Conservation (phyloP, 2,113 vertebrate species). For the Leucopternis melanops region DNA sequence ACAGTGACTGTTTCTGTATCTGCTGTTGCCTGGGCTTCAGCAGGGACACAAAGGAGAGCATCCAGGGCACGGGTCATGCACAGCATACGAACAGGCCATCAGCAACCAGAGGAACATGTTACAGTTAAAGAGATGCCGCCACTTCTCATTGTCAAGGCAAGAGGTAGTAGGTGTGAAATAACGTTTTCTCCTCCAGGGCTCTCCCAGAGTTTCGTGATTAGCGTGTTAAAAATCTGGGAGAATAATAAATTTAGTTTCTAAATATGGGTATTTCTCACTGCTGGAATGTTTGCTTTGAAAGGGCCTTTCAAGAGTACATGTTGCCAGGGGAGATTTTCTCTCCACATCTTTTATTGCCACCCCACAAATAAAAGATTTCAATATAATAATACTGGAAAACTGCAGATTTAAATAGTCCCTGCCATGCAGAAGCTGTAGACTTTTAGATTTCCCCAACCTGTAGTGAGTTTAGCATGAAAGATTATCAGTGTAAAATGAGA, state of each 20-base stretch:
- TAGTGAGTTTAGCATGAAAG: not conserved
- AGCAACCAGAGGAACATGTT: not conserved
- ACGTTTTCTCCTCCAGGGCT: not conserved
- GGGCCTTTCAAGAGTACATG: conserved; percentile 2
- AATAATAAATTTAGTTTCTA: not conserved
- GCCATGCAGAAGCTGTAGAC: not conserved
- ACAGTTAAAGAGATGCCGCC: not conserved
- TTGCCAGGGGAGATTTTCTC: conserved; percentile 48
- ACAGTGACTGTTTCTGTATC: not conserved
- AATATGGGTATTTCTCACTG: not conserved
- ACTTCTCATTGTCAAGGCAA: not conserved
- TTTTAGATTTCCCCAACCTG: not conserved
- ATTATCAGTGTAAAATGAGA: not conserved
- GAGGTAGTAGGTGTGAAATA: not conserved
- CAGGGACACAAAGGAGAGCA: not conserved
- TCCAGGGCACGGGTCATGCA: not conserved
- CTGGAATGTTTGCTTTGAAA: conserved; percentile 15
- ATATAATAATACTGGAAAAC: not conserved
- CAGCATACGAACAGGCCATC: not conserved
- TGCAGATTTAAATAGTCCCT: not conserved
- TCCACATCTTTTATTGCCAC: conserved; percentile 3
- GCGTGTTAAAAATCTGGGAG: not conserved
- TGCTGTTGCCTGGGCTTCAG: not conserved
- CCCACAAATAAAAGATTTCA: conserved; percentile 23
- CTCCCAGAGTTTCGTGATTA: not conserved